phyloP scores from a whole-genome alignment of 1,140 invertebrate species.

The Drosophila sp. region DNA sequence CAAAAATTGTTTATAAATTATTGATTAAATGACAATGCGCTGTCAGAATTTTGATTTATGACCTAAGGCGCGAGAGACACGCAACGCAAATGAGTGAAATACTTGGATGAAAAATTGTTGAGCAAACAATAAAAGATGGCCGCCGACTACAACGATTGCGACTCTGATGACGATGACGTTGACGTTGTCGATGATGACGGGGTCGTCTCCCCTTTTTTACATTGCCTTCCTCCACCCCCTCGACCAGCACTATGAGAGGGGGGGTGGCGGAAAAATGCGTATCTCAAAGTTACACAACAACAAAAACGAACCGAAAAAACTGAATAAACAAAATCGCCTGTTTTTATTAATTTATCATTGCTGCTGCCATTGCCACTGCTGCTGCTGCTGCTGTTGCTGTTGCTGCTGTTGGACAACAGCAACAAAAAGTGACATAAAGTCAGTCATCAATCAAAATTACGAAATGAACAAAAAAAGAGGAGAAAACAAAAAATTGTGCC shows the following conservation, averaged over 20 bases:
- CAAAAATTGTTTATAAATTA: conserved; percentile 72
- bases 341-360: conserved; percentile 79
- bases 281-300: conserved; percentile 51
- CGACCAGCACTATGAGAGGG: conserved; percentile 64
- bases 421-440: conserved; percentile 72
- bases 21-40: conserved; percentile 81
- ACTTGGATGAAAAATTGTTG: conserved; percentile 69
- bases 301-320: conserved; percentile 30
- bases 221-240: conserved; percentile 14
- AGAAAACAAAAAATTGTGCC: conserved; percentile 47
- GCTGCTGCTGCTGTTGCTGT: conserved; percentile 12
- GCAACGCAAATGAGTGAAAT: conserved; percentile 57
- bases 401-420: conserved; percentile 28
- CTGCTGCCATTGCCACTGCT: conserved; percentile 20
- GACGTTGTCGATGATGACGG: conserved; percentile 26
- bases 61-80: conserved; percentile 48
- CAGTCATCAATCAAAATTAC: conserved; percentile 82
- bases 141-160: conserved; percentile 23
- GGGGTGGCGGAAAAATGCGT: conserved; percentile 40
- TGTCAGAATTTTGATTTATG: conserved; percentile 80
- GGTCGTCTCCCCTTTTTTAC: conserved; percentile 18
- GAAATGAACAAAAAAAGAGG: conserved; percentile 43
- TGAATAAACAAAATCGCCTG: conserved; percentile 43
- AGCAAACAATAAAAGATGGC: conserved; percentile 77
- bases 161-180: conserved; percentile 8